Evolutionary conservation across 2,113 vertebrate species (phyloP).

Genomic region (Istiophorus platypterus): DNA sequence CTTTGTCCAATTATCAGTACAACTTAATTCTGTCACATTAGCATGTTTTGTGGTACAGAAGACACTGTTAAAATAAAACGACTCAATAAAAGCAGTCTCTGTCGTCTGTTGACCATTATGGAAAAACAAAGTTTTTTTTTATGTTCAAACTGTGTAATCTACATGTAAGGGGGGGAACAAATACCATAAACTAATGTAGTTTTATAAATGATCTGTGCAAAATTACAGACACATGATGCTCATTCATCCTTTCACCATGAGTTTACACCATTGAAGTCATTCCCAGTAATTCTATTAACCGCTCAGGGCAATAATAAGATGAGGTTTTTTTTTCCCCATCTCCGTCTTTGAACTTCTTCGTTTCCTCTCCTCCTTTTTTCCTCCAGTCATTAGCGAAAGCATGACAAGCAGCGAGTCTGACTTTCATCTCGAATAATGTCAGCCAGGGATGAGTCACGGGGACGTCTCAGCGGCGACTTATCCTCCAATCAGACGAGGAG

Average conservation of each 20-base stretch:
- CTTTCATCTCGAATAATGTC: slow-evolving; percentile 73
- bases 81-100: too few species aligned
- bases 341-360: slow-evolving; percentile 25
- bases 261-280: neutral
- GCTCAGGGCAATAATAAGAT: slow-evolving; percentile 40
- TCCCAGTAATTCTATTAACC: slow-evolving; percentile 19
- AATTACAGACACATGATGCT: slow-evolving; percentile 18
- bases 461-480: slow-evolving; percentile 57
- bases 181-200: neutral
- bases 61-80: too few species aligned
- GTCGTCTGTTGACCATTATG: too few species aligned
- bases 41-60: too few species aligned
- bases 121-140: too few species aligned
- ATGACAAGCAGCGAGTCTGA: slow-evolving; percentile 55
- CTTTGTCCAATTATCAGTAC: too few species aligned
- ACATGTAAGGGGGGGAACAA: too few species aligned
- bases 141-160: too few species aligned
- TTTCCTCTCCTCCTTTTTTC: neutral
- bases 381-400: slow-evolving; percentile 37
- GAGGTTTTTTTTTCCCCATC: slow-evolving; percentile 13
- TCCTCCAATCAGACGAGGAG: slow-evolving; percentile 26
- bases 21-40: too few species aligned
- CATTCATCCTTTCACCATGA: slow-evolving; percentile 1
- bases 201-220: neutral
- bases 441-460: slow-evolving; percentile 70